These are phyloP conservation scores for Trichopoda pennipes DNA, from an alignment of 2,888 invertebrate species.

Conservation along the genomic window DNA sequence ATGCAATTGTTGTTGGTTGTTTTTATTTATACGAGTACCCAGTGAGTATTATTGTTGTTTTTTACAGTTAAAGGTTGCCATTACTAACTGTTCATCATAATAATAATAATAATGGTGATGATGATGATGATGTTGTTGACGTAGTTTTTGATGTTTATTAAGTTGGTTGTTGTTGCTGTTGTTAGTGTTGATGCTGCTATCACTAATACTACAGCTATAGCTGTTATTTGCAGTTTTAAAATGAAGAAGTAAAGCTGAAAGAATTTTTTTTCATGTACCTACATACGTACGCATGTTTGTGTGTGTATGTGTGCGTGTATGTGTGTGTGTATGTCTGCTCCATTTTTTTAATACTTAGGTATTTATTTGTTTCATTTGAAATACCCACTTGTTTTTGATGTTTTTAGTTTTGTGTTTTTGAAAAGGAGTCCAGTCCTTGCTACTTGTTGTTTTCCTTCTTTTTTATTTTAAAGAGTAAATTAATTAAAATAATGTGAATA, in stretches of 20 bases:
- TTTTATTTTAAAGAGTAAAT: slow-evolving; percentile 24
- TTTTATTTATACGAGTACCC: slow-evolving; percentile 33
- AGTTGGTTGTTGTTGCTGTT: neutral
- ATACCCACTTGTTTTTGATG: slow-evolving; percentile 35
- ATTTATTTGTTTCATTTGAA: slow-evolving; percentile 20
- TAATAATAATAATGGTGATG: slow-evolving; percentile 41
- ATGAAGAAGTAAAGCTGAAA: slow-evolving; percentile 11
- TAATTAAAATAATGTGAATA: slow-evolving; percentile 28
- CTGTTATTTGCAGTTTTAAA: slow-evolving; percentile 11
- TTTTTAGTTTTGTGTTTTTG: slow-evolving; percentile 16
- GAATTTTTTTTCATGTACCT: neutral
- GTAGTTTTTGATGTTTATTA: slow-evolving; percentile 45
- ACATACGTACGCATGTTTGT: neutral
- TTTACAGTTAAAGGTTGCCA: slow-evolving; percentile 63
- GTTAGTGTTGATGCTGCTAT: neutral
- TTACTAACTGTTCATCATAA: slow-evolving; percentile 60
- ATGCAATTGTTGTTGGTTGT: slow-evolving; percentile 13
- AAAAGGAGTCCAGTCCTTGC: slow-evolving; percentile 37
- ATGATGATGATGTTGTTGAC: slow-evolving; percentile 38
- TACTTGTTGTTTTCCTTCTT: neutral
- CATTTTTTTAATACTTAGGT: too few relatives aligned
- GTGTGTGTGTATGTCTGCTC: neutral
- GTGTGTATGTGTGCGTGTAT: neutral
- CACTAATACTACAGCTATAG: neutral
- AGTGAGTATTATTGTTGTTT: slow-evolving; percentile 25